Evolutionary conservation across 2,888 invertebrate species (phyloP).

Genomic region (Epiperipatus broadwayi): DNA sequence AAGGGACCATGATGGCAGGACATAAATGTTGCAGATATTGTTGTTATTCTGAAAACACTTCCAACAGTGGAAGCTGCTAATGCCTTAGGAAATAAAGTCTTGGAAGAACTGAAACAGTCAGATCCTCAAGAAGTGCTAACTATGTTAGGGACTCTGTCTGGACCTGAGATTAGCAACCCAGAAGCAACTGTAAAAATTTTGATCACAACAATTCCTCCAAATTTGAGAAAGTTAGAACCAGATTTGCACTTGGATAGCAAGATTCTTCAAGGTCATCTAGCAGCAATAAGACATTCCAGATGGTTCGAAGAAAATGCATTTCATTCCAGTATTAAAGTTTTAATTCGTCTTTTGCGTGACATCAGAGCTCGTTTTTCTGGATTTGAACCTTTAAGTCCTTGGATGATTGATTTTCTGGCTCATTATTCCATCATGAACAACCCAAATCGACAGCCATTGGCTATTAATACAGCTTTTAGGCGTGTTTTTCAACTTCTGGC

Average conservation of each 20-base stretch:
- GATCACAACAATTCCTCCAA: slow-evolving; percentile 81
- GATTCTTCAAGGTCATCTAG: slow-evolving; percentile 67
- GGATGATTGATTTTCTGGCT: slow-evolving; percentile 84
- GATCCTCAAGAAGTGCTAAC: slow-evolving; percentile 31
- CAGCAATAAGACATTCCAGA: slow-evolving; percentile 80
- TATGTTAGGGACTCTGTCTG: no score
- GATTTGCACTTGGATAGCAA: slow-evolving; percentile 50
- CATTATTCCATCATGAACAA: slow-evolving; percentile 94
- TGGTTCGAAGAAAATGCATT: slow-evolving; percentile 98
- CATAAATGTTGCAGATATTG: slow-evolving; percentile 89
- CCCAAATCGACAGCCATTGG: slow-evolving; percentile 71
- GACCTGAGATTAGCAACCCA: slow-evolving; percentile 68
- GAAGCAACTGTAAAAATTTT: slow-evolving; percentile 72
- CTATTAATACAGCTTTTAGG: slow-evolving; percentile 73
- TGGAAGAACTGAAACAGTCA: slow-evolving; percentile 57
- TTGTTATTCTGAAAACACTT: slow-evolving; percentile 83
- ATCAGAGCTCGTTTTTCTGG: slow-evolving; percentile 72
- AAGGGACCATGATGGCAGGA: slow-evolving; percentile 88
- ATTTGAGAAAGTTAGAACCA: slow-evolving; percentile 75
- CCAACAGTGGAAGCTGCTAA: slow-evolving; percentile 90
- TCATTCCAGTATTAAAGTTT: slow-evolving; percentile 74
- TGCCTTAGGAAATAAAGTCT: slow-evolving; percentile 64
- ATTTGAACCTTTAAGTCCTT: slow-evolving; percentile 71
- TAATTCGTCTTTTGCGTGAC: slow-evolving; percentile 83
- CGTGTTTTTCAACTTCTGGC: slow-evolving; percentile 75